Evolutionary conservation across 2,113 vertebrate species (phyloP), one percentile per base, ranked within the genome.

Genomic region (Xiphias gladius): DNA sequence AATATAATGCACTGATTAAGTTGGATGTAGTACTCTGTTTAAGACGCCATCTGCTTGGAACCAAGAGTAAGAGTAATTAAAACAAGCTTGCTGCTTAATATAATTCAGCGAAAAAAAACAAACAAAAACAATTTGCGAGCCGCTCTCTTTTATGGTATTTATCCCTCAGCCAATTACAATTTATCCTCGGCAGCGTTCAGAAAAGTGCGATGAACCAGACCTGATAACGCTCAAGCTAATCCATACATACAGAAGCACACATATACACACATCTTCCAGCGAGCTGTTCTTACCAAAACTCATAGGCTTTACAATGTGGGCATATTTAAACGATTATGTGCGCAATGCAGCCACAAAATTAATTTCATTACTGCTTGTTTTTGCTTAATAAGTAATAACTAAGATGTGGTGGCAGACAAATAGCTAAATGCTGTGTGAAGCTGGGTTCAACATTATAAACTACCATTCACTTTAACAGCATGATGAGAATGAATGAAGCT

Each of bases 61-160:
- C 83, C 55, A 86, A 90, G 79, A 79, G 87, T 58, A 85, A 70
- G 76, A 90, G 90, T 94, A 94, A 95, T 95, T 94, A 95, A 94
- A 95, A 92, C 77, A 78, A 89, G 90, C 89, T 83, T 73, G 66
- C 79, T 85, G 69, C 87, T 92, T 93, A 93, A 91, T 86, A 91
- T 69, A 93, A 94, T 91, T 80, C 75, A 61, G 54, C 61, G 70
- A 81, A 57, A 26, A 73, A 13, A 54, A 35, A 68, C 59, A 70
- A 43, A 83, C 43, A 87, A 76, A 19, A 55, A 84, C 83, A 88
- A 93, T 93, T 89, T 94, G 91, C 69, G 70, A 79, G 79, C 54
- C 67, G 52, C 72, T 89, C 73, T 71, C 46, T 66, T 93, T 92
- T 83, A 84, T 83, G 64, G 66, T 83, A 88, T 84, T 92, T 77